These are phyloP conservation scores for Pseudococcus viburni DNA, from an alignment of 2,888 invertebrate genomes.

Conservation along the genomic window DNA sequence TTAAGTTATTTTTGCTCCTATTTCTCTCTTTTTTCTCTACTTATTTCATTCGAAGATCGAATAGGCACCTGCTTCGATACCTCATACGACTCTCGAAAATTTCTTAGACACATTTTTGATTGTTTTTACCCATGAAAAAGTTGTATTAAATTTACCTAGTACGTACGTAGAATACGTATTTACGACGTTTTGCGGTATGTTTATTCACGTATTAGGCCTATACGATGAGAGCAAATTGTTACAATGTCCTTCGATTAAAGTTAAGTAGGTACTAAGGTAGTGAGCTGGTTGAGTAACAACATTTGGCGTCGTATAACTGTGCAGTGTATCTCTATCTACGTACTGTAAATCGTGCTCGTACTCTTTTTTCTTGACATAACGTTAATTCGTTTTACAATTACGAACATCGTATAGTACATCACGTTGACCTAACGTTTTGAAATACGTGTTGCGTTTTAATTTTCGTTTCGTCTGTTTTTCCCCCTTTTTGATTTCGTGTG, in stretches of 20 bases:
- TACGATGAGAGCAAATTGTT: slow-evolving; percentile 1
- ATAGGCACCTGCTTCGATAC: too few species aligned
- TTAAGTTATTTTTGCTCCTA: too few species aligned
- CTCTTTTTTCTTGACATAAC: slow-evolving; percentile 35
- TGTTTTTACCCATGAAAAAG: background rate
- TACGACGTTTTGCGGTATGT: background rate
- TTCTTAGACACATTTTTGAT: background rate
- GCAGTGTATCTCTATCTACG: slow-evolving; percentile 8
- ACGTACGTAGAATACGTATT: background rate
- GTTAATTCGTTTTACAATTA: slow-evolving; percentile 31
- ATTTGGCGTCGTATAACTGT: slow-evolving; percentile 4
- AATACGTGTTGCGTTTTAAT: slow-evolving; percentile 27
- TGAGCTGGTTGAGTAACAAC: background rate
- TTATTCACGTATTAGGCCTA: slow-evolving; percentile 12
- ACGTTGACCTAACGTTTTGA: slow-evolving; percentile 15
- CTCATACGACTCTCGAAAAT: background rate
- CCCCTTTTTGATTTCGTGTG: background rate
- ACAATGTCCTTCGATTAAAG: slow-evolving; percentile 31
- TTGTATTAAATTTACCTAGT: background rate
- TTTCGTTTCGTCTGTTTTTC: background rate
- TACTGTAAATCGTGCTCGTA: slow-evolving; percentile 14
- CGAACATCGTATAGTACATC: slow-evolving; percentile 35
- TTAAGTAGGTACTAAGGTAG: slow-evolving; percentile 35
- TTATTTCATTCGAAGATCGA: too few species aligned
- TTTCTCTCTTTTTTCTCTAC: too few species aligned